Base-by-base conservation (phyloP, 2,888 invertebrate genomes). In the Pinctada fucata region DNA sequence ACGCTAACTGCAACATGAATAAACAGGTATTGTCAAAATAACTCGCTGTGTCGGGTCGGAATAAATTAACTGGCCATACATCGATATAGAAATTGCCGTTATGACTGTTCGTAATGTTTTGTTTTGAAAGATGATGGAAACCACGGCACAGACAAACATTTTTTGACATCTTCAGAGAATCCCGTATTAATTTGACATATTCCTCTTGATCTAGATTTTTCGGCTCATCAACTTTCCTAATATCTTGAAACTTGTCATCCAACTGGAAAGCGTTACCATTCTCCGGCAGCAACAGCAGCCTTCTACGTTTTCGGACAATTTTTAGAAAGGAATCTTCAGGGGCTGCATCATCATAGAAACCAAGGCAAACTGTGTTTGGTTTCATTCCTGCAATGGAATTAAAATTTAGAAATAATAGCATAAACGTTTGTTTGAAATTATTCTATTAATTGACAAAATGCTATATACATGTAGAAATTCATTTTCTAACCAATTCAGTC, bases 51-150 rank as follows among this genome's bases (percentile, higher is more conserved):
- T 95, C 80, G 93, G 95, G 82, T 95, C 97, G 89, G 95, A 98
- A 95, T 85, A 98, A 95, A 92, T 99, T 98, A 1, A 98, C 96
- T 1, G 99, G 97, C 99, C 99, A 99, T 3, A 99, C 98, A 93
- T 99, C 99, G 79, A 99, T 97, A 93, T 96, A 97, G 3, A 95
- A 94, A 75, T 94, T 93, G 16, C 74, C 80, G n/a, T 84, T 82
- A 10, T 58, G 58, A n/a, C 91, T 96, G 95, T 95, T 95, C 78
- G 95, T 94, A 2, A 96, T 95, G 16, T 95, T 94, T 3, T 94
- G 94, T 93, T 97, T 98, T 90, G 97, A 96, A 82, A 99, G 93
- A 74, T 94, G 94, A 84, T 96, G 95, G 92, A 99, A 99, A 93
- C 99, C 96, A 51, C 99, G 94, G 89, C 98, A 99, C 5, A 99